These are phyloP conservation scores for Andrena minutula DNA, from an alignment of 2,888 invertebrate species.

Conservation along the genomic window DNA sequence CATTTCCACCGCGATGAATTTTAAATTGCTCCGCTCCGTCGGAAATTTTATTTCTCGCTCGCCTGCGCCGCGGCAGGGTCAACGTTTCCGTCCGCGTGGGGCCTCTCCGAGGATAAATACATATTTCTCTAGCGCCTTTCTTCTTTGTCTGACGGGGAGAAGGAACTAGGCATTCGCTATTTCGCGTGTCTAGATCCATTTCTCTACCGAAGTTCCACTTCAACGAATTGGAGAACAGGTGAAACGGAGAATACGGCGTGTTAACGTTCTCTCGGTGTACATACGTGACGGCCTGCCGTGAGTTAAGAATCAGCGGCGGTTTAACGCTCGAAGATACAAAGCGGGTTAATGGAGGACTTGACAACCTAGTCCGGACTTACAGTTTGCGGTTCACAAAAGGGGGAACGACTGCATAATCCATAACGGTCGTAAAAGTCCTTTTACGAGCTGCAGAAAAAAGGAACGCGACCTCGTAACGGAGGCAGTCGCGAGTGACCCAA, in stretches of 20 bases:
- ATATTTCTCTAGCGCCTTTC: neutral
- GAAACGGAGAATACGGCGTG: neutral
- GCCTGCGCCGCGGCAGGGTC: neutral
- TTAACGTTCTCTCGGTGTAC: neutral
- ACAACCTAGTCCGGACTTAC: constrained; percentile 34
- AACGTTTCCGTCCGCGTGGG: neutral
- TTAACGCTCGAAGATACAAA: constrained; percentile 25
- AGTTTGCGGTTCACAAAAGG: constrained; percentile 30
- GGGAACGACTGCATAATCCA: constrained; percentile 69
- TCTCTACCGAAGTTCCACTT: neutral
- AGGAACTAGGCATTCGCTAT: neutral
- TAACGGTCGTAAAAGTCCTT: constrained; percentile 72
- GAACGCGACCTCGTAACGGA: constrained; percentile 17
- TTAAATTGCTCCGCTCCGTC: neutral
- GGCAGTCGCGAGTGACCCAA: constrained; percentile 18
- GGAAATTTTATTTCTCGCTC: constrained; percentile 10
- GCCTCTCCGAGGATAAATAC: neutral
- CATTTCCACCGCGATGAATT: neutral
- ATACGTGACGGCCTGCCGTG: neutral
- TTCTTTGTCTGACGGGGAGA: neutral
- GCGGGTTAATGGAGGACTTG: constrained; percentile 39
- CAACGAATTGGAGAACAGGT: neutral
- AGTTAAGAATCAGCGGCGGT: constrained; percentile 7
- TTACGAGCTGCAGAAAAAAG: constrained; percentile 64
- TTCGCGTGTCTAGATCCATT: neutral